These are phyloP conservation scores for Corythornis madagascariensis DNA, from an alignment of 2,113 vertebrate species.

Conservation along the genomic window DNA sequence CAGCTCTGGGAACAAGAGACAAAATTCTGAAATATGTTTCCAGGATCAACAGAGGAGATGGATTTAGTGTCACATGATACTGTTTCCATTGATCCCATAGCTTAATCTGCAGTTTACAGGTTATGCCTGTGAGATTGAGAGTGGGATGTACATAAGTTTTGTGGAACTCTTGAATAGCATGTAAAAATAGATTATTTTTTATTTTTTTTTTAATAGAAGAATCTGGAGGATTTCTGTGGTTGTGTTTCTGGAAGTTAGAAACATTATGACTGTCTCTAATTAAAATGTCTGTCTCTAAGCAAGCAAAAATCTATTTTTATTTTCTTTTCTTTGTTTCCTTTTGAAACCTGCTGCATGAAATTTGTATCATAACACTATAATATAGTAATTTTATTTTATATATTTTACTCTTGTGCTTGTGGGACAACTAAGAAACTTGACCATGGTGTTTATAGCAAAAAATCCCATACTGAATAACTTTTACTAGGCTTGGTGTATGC, in stretches of 20 bases:
- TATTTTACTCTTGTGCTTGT: background rate
- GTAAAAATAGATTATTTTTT: background rate
- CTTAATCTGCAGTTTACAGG: constrained; percentile 3
- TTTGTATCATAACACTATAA: background rate
- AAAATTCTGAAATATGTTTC: constrained; percentile 10
- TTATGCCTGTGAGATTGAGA: background rate
- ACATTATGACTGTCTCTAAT: background rate
- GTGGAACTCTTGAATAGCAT: background rate
- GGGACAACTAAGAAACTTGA: background rate
- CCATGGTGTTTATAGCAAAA: background rate
- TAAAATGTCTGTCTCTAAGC: background rate
- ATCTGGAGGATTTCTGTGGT: background rate
- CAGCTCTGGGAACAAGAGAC: constrained; percentile 5
- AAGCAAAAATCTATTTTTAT: background rate
- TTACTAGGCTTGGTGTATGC: background rate
- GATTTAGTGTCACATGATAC: background rate
- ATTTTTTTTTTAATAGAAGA: background rate
- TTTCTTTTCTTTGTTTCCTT: background rate
- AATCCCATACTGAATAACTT: background rate
- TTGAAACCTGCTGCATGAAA: background rate
- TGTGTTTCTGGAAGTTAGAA: background rate
- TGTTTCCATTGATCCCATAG: background rate
- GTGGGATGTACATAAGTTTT: background rate
- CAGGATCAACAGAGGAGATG: background rate
- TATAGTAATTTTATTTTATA: background rate